phyloP scores from a whole-genome alignment of 2,797 vertebrate species.

The Sebastes steindachneri region DNA sequence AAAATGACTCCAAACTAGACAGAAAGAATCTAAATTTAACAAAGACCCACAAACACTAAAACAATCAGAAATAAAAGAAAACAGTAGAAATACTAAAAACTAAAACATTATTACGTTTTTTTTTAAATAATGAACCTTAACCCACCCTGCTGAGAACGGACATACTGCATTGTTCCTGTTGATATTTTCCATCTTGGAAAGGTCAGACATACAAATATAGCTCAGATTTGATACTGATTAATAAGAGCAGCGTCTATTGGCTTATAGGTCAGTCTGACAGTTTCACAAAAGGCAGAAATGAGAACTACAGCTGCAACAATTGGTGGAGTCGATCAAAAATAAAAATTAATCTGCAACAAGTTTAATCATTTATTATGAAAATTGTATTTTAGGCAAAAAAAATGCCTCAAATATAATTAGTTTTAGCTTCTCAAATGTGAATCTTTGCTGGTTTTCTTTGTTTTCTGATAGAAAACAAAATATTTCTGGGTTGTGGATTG shows the following conservation, averaged over 20 bases:
- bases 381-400: neutral
- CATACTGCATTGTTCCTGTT: neutral
- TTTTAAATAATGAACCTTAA: neutral
- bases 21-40: neutral
- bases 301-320: neutral
- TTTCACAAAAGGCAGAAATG: neutral
- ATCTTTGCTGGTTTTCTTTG: neutral
- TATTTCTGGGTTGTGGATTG: neutral
- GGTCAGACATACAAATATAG: neutral
- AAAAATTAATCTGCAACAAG: neutral
- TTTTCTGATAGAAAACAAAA: neutral
- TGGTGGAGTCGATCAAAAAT: neutral
- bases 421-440: neutral
- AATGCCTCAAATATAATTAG: neutral
- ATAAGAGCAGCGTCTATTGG: neutral
- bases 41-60: neutral
- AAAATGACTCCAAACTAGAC: neutral
- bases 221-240: neutral
- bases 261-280: neutral
- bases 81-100: neutral
- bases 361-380: neutral
- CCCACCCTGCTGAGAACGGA: neutral
- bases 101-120: neutral
- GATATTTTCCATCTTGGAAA: neutral
- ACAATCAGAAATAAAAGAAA: neutral